These are phyloP conservation scores for Ptychodera flava DNA, from an alignment of 35 echinoderm and acorn worm genomes.

Conservation along the genomic window DNA sequence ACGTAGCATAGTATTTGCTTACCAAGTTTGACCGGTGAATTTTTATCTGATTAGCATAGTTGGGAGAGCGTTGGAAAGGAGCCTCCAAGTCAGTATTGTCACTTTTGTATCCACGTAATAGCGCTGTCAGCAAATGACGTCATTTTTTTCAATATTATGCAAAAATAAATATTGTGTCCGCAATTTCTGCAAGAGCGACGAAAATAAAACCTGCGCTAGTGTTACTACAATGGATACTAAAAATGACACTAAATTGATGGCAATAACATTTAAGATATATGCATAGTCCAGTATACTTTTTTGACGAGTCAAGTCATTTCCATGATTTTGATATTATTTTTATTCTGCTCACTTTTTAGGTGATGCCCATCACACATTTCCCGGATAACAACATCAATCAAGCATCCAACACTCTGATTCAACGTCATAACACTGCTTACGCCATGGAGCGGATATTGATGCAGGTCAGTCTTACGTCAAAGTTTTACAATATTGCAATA, in stretches of 20 bases:
- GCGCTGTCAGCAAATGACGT: too few species aligned
- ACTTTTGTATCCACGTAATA: too few species aligned
- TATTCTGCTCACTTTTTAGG: constrained; percentile 26
- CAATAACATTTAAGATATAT: background rate
- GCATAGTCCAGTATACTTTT: background rate
- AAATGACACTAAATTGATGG: background rate
- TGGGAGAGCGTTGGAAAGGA: too few species aligned
- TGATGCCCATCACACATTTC: constrained; percentile 90
- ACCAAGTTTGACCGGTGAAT: background rate
- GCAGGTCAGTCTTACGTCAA: constrained; percentile 83
- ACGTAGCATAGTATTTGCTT: background rate
- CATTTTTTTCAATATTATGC: too few species aligned
- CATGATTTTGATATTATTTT: background rate
- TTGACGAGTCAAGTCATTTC: background rate
- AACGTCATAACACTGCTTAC: constrained; percentile 41
- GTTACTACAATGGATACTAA: too few species aligned
- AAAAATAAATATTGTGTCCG: too few species aligned
- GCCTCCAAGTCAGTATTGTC: too few species aligned
- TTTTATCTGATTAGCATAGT: too few species aligned
- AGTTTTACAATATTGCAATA: too few species aligned
- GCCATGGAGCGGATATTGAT: constrained; percentile 60
- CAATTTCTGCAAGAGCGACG: too few species aligned
- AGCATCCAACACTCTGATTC: constrained; percentile 68
- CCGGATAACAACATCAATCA: constrained; percentile 88
- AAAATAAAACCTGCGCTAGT: too few species aligned